These are phyloP conservation scores for Actinemys pallida DNA, from an alignment of 2,113 vertebrate genomes.

Conservation along the genomic window DNA sequence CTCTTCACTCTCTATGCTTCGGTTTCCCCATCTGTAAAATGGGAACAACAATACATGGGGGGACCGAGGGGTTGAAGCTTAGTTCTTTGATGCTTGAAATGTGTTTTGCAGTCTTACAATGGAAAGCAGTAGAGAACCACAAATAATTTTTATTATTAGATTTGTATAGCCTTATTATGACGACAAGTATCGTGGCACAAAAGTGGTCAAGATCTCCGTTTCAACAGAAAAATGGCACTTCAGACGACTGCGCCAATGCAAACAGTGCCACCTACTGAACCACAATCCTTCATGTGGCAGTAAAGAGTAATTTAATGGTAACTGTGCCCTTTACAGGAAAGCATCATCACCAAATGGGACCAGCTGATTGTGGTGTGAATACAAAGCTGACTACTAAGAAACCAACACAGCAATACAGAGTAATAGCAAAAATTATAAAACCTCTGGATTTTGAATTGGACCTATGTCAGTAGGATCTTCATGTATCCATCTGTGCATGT, in stretches of 20 bases:
- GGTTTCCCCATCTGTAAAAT: neutral
- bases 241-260: neutral
- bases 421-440: neutral
- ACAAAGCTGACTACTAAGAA: neutral
- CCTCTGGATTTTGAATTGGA: neutral
- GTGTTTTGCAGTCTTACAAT: neutral
- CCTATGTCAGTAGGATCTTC: fast-evolving
- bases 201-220: neutral
- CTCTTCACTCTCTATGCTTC: neutral
- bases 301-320: neutral
- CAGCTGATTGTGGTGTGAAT: neutral
- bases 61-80: neutral
- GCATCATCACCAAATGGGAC: neutral
- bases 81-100: slow-evolving; percentile 37
- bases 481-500: fast-evolving
- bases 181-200: neutral
- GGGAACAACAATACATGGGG: neutral
- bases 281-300: neutral
- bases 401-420: neutral
- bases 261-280: neutral
- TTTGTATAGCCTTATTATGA: slow-evolving; percentile 1
- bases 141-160: slow-evolving; percentile 13
- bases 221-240: neutral
- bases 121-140: neutral
- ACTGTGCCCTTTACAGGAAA: neutral